phyloP scores from a whole-genome alignment of 2,113 vertebrate species.

The Periophthalmodon schlosseri region DNA sequence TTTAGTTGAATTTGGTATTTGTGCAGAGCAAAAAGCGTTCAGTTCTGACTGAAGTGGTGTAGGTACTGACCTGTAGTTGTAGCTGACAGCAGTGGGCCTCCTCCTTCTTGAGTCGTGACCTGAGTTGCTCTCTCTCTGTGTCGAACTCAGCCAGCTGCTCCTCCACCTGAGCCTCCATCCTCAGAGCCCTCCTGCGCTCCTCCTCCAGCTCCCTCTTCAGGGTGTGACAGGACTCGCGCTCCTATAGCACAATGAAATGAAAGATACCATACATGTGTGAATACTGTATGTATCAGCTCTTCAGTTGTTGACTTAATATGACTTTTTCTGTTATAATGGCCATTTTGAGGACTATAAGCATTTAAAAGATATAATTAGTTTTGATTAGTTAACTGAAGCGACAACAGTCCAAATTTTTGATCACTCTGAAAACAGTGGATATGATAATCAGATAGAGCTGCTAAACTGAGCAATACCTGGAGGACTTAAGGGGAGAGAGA shows the following conservation, averaged over 20 bases:
- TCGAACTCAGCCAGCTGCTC: constrained; percentile 95
- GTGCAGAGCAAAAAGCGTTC: neutral
- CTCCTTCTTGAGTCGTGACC: constrained; percentile 90
- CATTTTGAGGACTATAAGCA: too few relatives aligned
- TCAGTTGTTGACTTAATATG: too few relatives aligned
- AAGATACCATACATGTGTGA: too few relatives aligned
- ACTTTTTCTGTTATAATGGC: too few relatives aligned
- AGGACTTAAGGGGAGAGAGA: too few relatives aligned
- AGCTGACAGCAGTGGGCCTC: constrained; percentile 86
- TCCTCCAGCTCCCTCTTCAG: constrained; percentile 85
- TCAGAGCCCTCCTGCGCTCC: constrained; percentile 83
- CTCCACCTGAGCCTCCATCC: constrained; percentile 93
- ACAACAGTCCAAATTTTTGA: too few relatives aligned
- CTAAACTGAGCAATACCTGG: too few relatives aligned
- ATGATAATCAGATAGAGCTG: too few relatives aligned
- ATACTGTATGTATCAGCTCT: too few relatives aligned
- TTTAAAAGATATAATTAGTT: neutral
- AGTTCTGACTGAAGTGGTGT: neutral
- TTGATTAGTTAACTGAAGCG: neutral
- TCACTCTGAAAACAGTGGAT: too few relatives aligned
- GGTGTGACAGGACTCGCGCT: constrained; percentile 75
- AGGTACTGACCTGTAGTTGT: constrained; percentile 80
- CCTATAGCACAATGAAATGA: constrained; percentile 49
- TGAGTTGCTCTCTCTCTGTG: constrained; percentile 92
- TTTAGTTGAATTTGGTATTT: neutral